Base-by-base conservation (phyloP, 1,140 invertebrate species). In the Bombus confusus region DNA sequence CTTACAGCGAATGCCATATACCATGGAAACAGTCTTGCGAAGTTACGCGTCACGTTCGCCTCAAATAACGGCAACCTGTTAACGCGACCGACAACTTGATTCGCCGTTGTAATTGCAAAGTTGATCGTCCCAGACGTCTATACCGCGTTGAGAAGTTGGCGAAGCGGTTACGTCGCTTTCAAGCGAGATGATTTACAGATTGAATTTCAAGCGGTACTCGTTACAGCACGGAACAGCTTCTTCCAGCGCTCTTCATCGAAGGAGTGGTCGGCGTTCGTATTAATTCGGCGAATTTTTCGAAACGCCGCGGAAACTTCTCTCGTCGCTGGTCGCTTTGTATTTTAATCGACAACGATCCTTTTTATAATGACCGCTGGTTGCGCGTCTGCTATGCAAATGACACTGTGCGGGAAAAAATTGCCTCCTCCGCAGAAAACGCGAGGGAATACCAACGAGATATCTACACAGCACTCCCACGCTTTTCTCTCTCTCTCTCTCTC, bases 381-480 rank as follows among this genome's bases (percentile, higher is more conserved):
- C 39, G 34, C 37, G n/a, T 82, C 39, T 74, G 52, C 52, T 73
- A 64, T 82, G 80, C 73, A 82, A 74, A 82, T 82, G 73, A 39
- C 37, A 34, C 8, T 41, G 43, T 52, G 41, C 6, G 1, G 4
- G n/a, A 71, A 47, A 64, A 73, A 73, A 82, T 74, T 34, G 25
- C 80, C 39, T 72, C 12, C 59, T 18, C n/a, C 6, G n/a, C 0
- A 8, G 31, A 47, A 64, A 64, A 74, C 37, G 8, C 18, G 25
- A 62, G 69, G 3, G 80, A 81, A 81, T 73, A 73, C 41, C 69
- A 81, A 80, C 66, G 68, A 73, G 47, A n/a, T 64, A 34, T 28
- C 47, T 66, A 52, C 25, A 52, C 34, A 52, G 47, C 25, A 37
- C 28, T 25, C 0, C 15, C n/a, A 15, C n/a, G 18, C 18, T 77